Base-by-base conservation (phyloP, 2,888 invertebrate genomes). In the Cabera pusaria region DNA sequence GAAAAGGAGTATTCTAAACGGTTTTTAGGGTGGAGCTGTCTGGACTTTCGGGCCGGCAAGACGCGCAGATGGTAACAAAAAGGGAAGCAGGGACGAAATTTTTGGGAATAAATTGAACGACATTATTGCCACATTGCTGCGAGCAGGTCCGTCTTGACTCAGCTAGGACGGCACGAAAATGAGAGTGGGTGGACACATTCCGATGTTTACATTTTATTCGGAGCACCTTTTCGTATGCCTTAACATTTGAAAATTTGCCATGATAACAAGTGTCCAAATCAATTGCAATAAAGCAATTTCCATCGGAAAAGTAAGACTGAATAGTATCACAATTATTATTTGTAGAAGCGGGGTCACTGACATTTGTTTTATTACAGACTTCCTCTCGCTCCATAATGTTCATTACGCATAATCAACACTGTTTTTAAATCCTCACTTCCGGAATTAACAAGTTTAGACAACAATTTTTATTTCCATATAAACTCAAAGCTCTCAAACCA, bases 11-110 rank as follows among this genome's bases (percentile, higher is more conserved):
- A 66, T 68, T 72, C 73, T 81, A 84, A 86, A 83, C 80, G 73
- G 81, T 85, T 86, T 83, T 85, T 84, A 86, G 88, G 88, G 88
- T 87, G 88, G 88, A 87, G 88, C 82, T 82, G 87, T 86, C 85
- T 86, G 85, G 85, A 83, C 67, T 77, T 75, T 78, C 63, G 77
- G 75, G 71, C 62, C 70, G 74, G 66, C 67, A 69, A 72, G 72
- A 69, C 73, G 75, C 76, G 86, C 87, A 87, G 86, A 87, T 88
- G 87, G 77, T 66, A 79, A 83, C 84, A 86, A 85, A 86, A 87
- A 87, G 85, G 83, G 81, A 79, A 72, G 78, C 71, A 79, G 66
- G 72, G 78, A 71, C 76, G 68, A 75, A 81, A 78, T 84, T 86
- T 77, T 86, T 77, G 77, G 82, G 82, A 70, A 85, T 85, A 86